Evolutionary conservation across 2,113 vertebrate species (phyloP).

Genomic region (Neoarius graeffei): DNA sequence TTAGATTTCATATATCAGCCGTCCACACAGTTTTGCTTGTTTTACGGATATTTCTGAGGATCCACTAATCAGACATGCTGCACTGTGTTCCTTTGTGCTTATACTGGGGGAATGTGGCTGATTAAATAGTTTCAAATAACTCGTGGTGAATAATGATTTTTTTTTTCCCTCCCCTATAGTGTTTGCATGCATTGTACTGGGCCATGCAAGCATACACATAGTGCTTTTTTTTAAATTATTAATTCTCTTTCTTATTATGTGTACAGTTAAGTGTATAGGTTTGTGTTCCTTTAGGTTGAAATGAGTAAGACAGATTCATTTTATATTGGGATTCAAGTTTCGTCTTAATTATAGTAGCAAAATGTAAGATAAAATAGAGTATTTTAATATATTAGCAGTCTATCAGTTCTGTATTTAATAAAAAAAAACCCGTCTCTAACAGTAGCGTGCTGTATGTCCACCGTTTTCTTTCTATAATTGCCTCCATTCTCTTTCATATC

Average conservation of each 20-base stretch:
- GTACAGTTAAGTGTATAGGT: neutral
- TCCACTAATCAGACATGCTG: slow-evolving; percentile 4
- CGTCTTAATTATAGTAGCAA: neutral
- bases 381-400: neutral
- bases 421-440: neutral
- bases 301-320: neutral
- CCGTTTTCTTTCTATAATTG: neutral
- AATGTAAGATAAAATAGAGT: neutral
- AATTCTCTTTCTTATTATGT: neutral
- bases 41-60: slow-evolving; percentile 13
- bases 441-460: neutral
- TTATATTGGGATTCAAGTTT: neutral
- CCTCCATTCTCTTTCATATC: neutral
- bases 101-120: neutral
- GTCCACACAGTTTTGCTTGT: neutral
- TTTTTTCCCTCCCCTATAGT: neutral
- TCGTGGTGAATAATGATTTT: neutral
- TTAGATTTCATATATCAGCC: slow-evolving; percentile 21
- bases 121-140: neutral
- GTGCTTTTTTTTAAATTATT: neutral
- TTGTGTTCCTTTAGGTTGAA: neutral
- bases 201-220: neutral
- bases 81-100: neutral
- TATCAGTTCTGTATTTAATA: neutral
- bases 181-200: neutral